phyloP scores from a whole-genome alignment of 2,888 invertebrate species.

The Macropis europaea region DNA sequence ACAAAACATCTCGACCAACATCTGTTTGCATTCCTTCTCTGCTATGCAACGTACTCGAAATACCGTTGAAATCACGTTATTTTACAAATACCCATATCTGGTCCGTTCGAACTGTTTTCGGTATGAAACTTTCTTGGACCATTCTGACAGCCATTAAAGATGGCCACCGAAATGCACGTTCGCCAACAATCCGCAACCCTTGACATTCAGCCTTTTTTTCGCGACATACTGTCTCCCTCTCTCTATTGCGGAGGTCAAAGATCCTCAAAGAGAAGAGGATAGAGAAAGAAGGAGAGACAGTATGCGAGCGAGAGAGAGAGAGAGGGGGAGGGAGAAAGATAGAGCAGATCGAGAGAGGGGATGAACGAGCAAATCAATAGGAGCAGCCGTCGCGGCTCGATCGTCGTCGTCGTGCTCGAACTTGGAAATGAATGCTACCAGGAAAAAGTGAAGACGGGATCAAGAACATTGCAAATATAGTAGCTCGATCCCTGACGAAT shows the following conservation, averaged over 20 bases:
- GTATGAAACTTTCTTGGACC: too few relatives aligned
- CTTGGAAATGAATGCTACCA: constrained; percentile 57
- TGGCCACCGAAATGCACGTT: constrained; percentile 8
- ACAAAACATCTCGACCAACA: too few relatives aligned
- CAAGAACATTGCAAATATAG: neutral
- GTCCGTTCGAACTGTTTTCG: too few relatives aligned
- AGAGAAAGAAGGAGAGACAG: neutral
- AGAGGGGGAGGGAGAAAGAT: constrained; percentile 6
- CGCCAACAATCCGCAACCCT: constrained; percentile 29
- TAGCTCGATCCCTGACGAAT: neutral
- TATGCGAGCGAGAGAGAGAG: neutral
- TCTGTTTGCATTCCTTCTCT: too few relatives aligned
- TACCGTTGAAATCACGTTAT: too few relatives aligned
- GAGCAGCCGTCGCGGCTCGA: constrained; percentile 59
- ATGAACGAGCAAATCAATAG: constrained; percentile 66
- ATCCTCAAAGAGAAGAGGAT: constrained; percentile 3
- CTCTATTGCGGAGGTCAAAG: constrained; percentile 32
- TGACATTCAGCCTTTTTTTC: constrained; percentile 36
- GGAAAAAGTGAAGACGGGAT: constrained; percentile 2
- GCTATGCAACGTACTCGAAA: too few relatives aligned
- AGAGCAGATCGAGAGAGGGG: constrained; percentile 61
- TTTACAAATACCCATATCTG: too few relatives aligned
- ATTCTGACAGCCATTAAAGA: too few relatives aligned
- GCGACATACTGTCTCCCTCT: neutral
- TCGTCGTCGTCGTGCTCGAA: constrained; percentile 57